phyloP scores from a whole-genome alignment of 2,797 vertebrate species.

The Miichthys miiuy region DNA sequence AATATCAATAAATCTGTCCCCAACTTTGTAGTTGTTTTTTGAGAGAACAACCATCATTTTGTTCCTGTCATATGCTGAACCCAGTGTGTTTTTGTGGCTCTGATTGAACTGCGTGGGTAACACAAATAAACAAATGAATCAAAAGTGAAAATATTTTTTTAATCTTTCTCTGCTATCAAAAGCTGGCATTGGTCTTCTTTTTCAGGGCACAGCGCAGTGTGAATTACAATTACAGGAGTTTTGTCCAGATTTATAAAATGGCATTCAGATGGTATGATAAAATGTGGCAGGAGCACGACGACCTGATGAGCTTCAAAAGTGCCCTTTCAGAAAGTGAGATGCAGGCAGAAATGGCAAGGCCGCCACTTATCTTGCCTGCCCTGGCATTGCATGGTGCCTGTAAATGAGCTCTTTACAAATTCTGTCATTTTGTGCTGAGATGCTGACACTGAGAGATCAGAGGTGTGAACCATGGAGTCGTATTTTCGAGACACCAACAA shows the following conservation, averaged over 20 bases:
- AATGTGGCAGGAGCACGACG: not conserved
- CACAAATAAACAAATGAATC: not conserved
- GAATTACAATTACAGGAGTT: not conserved
- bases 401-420: not conserved
- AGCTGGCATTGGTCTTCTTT: not conserved
- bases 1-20: constrained; percentile 53
- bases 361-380: not conserved
- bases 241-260: not conserved
- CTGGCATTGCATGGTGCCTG: not conserved
- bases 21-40: constrained; percentile 5
- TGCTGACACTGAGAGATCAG: constrained; percentile 23
- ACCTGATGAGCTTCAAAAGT: not conserved
- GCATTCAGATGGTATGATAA: not conserved
- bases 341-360: not conserved
- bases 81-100: not conserved
- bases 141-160: not conserved
- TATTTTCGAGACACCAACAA: constrained; percentile 8
- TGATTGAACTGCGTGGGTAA: not conserved
- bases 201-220: not conserved
- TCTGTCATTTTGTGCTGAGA: constrained; percentile 17
- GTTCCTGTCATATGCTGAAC: not conserved
- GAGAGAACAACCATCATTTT: not conserved
- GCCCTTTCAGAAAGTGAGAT: constrained; percentile 1
- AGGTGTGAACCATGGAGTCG: constrained; percentile 17
- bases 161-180: not conserved